Conservation (phyloP, 1,140 invertebrate species). For the Leptestheria dahalacensis region DNA sequence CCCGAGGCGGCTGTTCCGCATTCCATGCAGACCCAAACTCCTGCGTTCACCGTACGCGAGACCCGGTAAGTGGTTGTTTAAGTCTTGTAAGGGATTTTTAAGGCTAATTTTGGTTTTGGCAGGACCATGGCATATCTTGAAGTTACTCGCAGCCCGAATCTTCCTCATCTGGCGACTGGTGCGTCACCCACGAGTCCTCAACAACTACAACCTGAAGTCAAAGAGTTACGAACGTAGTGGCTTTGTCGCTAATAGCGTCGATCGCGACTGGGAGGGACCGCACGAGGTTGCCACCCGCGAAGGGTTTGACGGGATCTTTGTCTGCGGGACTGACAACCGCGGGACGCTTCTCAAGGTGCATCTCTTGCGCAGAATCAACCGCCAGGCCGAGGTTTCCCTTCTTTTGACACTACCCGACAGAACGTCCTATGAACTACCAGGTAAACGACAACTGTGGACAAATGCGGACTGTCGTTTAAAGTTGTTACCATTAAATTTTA, state of each 20-base stretch:
- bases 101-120: not conserved
- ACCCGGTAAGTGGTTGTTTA: conserved; percentile 1
- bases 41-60: conserved; percentile 3
- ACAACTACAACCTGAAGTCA: conserved; percentile 4
- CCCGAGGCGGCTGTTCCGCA: not conserved
- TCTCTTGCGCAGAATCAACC: conserved; percentile 14
- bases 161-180: conserved; percentile 8
- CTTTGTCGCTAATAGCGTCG: conserved; percentile 2
- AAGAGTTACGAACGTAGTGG: not conserved
- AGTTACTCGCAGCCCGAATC: conserved; percentile 5
- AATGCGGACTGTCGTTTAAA: conserved; percentile 19
- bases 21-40: not conserved
- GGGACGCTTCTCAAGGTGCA: conserved; percentile 16
- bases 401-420: conserved; percentile 33
- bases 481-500: too few species aligned
- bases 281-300: not conserved
- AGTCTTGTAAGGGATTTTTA: not conserved
- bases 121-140: conserved; percentile 11
- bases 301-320: not conserved
- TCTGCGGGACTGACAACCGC: conserved; percentile 7
- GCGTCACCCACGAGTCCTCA: conserved; percentile 2
- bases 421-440: conserved; percentile 31
- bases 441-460: conserved; percentile 29
- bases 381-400: conserved; percentile 29
- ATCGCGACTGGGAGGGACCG: conserved; percentile 4